phyloP scores from a whole-genome alignment of 2,888 invertebrate species.

The Linhomoeus sp. region DNA sequence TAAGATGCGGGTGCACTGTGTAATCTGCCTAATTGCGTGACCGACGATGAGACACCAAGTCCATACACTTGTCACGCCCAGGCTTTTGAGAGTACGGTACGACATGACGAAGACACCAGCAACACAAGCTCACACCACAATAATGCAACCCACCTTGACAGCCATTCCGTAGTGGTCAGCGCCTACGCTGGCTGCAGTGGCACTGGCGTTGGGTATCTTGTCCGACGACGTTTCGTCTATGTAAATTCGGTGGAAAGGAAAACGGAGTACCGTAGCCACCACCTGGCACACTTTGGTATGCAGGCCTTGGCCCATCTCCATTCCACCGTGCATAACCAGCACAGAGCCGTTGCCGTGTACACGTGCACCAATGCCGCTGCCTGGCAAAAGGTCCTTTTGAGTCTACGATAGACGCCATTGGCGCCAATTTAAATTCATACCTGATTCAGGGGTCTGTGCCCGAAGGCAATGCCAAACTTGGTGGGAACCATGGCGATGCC shows the following conservation, averaged over 20 bases:
- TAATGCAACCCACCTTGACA: constrained; percentile 31
- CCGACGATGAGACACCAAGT: too few species aligned
- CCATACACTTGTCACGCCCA: too few species aligned
- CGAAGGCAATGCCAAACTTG: constrained; percentile 27
- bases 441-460: constrained; percentile 24
- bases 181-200: constrained; percentile 68
- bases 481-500: constrained; percentile 22
- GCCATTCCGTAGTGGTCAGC: constrained; percentile 84
- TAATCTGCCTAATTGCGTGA: too few species aligned
- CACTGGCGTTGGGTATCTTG: constrained; percentile 70
- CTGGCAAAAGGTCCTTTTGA: too few species aligned
- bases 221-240: constrained; percentile 62
- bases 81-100: too few species aligned
- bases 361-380: constrained; percentile 65
- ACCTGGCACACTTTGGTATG: constrained; percentile 84
- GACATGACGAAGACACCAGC: too few species aligned
- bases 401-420: too few species aligned
- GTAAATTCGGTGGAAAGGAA: constrained; percentile 16
- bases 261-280: constrained; percentile 36
- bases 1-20: too few species aligned
- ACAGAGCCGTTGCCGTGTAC: constrained; percentile 59
- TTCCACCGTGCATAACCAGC: constrained; percentile 59
- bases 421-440: too few species aligned
- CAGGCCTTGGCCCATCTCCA: constrained; percentile 90
- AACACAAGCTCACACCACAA: too few species aligned